Base-by-base conservation (phyloP, 1,140 invertebrate genomes). In the Anagrus nilaparvatae region DNA sequence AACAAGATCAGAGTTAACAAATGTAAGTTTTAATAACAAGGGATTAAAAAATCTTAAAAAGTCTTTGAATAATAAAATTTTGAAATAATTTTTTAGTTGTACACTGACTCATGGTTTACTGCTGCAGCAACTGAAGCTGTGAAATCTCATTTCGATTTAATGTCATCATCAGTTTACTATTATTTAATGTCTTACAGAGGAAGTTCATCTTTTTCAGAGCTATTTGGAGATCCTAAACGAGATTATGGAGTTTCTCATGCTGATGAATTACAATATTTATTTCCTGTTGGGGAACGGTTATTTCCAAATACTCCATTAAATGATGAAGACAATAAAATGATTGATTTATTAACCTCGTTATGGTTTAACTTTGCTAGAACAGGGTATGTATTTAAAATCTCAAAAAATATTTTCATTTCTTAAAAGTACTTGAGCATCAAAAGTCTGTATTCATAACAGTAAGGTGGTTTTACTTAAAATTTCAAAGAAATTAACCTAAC, bases 221-320 rank as follows among this genome's bases (percentile, higher is more conserved):
- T 82, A 39, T 84, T 83, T 39, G 79, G 80, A 0, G 78, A 75
- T 41, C 54, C 59, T 2, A 51, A 60, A 12, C 65, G 63, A 10
- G 69, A 79, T 54, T 81, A 80, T 47, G 80, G 81, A 19, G 78
- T 82, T 1, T 78, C 76, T 33, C 81, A 84, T 56, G 79, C 79
- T 2, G 82, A 85, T 47, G 82, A 84, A 38, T 59, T 84, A 14
- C 78, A 81, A 51, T 82, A 82, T 55, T 51, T 84, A 1, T 85
- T 85, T 48, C 81, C 81, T 0, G 74, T 83, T 21, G 67, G 65
- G 0, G 67, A 72, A 39, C 65, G 70, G 38, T 52, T 79, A 3
- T 78, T 78, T 43, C 60, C 65, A 2, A 64, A 73, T 30, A 60
- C 53, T 2, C 48, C 53, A 12, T 54, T 71, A 5, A 72, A 52